Conservation (phyloP, 2,888 invertebrate species). For the Agonopterix subpropinquella region DNA sequence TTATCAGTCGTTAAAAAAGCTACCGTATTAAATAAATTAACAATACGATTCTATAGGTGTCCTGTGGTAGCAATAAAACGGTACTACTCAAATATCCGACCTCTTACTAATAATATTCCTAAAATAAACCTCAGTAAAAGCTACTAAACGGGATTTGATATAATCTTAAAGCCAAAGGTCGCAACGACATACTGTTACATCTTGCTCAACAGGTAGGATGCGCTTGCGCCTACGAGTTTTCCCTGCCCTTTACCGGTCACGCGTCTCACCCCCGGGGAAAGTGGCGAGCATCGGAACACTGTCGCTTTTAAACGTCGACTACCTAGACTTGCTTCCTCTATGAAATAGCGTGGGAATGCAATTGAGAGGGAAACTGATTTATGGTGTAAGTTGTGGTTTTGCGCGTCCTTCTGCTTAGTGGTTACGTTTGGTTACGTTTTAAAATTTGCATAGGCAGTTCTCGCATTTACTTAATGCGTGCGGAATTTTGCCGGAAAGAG, state of each 20-base stretch:
- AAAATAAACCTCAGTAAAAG: too few species aligned
- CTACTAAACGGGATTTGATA: background rate
- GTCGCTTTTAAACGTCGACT: constrained; percentile 37
- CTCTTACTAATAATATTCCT: too few species aligned
- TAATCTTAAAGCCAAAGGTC: constrained; percentile 26
- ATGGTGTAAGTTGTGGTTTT: background rate
- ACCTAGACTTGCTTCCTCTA: constrained; percentile 28
- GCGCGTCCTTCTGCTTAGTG: too few species aligned
- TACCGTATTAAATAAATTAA: too few species aligned
- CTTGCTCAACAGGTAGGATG: constrained; percentile 24
- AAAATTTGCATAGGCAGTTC: too few species aligned
- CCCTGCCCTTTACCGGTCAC: constrained; percentile 53
- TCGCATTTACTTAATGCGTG: too few species aligned
- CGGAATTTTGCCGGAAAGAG: too few species aligned
- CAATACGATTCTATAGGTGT: too few species aligned
- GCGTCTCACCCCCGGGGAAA: constrained; percentile 42
- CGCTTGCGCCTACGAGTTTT: constrained; percentile 32
- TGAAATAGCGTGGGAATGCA: constrained; percentile 6
- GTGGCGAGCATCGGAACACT: constrained; percentile 28
- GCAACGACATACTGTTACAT: constrained; percentile 26
- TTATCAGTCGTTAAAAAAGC: too few species aligned
- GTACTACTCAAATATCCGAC: too few species aligned
- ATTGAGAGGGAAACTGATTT: constrained; percentile 18
- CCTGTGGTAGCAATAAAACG: too few species aligned
- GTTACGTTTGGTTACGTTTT: too few species aligned